Evolutionary conservation across 2,888 invertebrate species (phyloP).

Genomic region (Heliconius ethilla): DNA sequence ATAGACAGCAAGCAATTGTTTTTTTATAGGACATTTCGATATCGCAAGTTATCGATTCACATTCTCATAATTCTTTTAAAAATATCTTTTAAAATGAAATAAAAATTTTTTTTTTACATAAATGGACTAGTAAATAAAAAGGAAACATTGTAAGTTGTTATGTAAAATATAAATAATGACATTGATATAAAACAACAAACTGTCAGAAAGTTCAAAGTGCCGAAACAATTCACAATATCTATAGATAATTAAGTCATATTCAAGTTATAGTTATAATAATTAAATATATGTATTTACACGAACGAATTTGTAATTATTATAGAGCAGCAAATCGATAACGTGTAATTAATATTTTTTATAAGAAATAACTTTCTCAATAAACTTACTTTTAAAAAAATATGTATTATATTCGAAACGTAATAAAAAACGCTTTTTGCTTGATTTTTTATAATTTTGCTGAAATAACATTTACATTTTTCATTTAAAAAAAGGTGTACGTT

Average conservation of each 20-base stretch:
- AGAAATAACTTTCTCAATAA: too few species aligned
- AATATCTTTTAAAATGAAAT: neutral
- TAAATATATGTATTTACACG: neutral
- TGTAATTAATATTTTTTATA: too few species aligned
- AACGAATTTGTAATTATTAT: too few species aligned
- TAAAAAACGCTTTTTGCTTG: too few species aligned
- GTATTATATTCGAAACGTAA: too few species aligned
- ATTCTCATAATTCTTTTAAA: neutral
- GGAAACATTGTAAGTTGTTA: neutral
- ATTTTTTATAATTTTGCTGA: neutral
- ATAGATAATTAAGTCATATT: neutral
- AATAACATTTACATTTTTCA: too few species aligned
- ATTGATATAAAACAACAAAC: neutral
- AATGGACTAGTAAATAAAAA: neutral
- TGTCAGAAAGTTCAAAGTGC: conserved; percentile 32
- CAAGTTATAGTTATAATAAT: neutral
- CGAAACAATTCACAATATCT: conserved; percentile 14
- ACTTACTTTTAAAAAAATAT: too few species aligned
- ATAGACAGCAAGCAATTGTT: neutral
- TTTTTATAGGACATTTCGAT: neutral
- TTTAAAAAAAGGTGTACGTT: neutral
- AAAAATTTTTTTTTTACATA: neutral
- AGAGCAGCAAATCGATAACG: too few species aligned
- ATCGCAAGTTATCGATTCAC: neutral
- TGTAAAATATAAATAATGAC: neutral